Evolutionary conservation across 2,888 invertebrate species (phyloP), one percentile per base, ranked within the genome.

Genomic region (Perithous albicinctus): DNA sequence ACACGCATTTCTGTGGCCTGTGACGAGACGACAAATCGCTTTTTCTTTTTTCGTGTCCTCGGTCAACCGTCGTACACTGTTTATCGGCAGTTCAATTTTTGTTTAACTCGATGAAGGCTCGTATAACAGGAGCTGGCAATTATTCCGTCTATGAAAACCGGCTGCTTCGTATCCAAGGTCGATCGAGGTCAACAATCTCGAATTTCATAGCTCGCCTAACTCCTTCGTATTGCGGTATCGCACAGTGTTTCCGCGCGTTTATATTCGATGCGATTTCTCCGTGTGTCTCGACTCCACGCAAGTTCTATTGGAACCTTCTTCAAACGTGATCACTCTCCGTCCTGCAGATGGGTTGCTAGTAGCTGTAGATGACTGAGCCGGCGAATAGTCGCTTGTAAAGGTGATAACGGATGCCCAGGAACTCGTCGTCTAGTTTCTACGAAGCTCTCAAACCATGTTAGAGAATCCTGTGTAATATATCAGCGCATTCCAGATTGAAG

Each of bases 141-240:
- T n/a, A n/a, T n/a, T n/a, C n/a, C 26, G 26, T 70, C 69, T 38
- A 4, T n/a, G 18, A 12, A 10, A 41, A 41, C 41, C 38, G 41
- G 26, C 38, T 70, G 46, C 48, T 32, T 12, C 41, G 10, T 76
- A 26, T 41, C 41, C 84, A 86, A 86, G 87, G 87, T 85, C 84
- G 78, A 80, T 80, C 70, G 84, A 84, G 87, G 87, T 83, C 85
- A 82, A 18, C 66, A 69, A 78, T 74, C 78, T 73, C 54, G 46
- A 79, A 77, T 86, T 77, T 84, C 83, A 69, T 72, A 75, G 72
- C 6, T 67, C 59, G 64, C 18, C n/a, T 66, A 66, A 84, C 76
- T 69, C 74, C 77, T 84, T 80, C 83, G 63, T 75, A 51, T 56
- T 26, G 56, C 56, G n/a, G 56, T 56, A 12, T 23, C 48, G 26